Evolutionary conservation across 2,888 invertebrate genomes (phyloP).

Genomic region (Limnephilus lunatus): DNA sequence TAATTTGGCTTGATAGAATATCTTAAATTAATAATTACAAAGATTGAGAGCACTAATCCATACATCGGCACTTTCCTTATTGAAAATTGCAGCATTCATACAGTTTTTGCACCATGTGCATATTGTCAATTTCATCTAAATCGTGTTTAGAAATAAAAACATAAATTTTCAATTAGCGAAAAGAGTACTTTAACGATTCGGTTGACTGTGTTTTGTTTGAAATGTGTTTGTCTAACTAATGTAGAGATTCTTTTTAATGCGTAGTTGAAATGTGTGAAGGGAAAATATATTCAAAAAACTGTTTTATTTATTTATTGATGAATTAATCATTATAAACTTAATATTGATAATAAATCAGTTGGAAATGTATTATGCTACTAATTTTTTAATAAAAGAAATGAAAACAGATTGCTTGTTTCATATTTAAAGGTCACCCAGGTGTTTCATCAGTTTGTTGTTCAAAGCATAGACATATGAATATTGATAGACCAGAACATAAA

Average conservation of each 20-base stretch:
- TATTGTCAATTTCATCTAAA: constrained; percentile 62
- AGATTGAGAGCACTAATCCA: constrained; percentile 2
- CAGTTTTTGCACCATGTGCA: constrained; percentile 62
- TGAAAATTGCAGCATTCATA: constrained; percentile 46
- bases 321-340: constrained; percentile 50
- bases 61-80: constrained; percentile 36
- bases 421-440: background rate
- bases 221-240: constrained; percentile 29
- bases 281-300: constrained; percentile 36
- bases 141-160: constrained; percentile 50
- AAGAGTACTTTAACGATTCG: background rate
- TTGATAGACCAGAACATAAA: no score
- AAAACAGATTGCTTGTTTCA: background rate
- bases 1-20: background rate
- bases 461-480: no score
- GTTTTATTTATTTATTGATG: constrained; percentile 40
- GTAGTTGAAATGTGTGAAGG: constrained; percentile 37
- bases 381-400: constrained; percentile 62
- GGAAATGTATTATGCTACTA: constrained; percentile 61
- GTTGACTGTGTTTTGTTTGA: constrained; percentile 26
- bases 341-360: constrained; percentile 56
- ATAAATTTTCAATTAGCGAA: constrained; percentile 34
- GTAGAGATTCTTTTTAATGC: constrained; percentile 25
- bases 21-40: background rate
- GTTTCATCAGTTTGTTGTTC: background rate